These are phyloP conservation scores for Pseudomyrmex dendroicus DNA, from an alignment of 1,140 invertebrate species.

Conservation along the genomic window DNA sequence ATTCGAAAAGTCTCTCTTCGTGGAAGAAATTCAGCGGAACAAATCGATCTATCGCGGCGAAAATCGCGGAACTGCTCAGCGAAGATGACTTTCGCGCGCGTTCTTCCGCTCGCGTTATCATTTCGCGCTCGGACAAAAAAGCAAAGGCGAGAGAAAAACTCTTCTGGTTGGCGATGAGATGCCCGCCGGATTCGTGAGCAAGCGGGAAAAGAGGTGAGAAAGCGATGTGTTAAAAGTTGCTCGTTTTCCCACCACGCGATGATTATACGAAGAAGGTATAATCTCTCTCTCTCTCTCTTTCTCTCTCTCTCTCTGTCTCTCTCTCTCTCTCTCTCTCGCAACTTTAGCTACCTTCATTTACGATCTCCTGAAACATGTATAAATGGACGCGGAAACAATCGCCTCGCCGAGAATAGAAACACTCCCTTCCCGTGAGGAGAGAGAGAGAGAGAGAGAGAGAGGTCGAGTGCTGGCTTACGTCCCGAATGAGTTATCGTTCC, in stretches of 20 bases:
- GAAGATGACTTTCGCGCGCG: constrained; percentile 45
- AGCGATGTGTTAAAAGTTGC: constrained; percentile 42
- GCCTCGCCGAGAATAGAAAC: constrained; percentile 46
- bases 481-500: constrained; percentile 55
- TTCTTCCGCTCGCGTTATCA: constrained; percentile 30
- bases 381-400: constrained; percentile 30
- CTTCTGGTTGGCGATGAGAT: not conserved
- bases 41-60: constrained; percentile 40
- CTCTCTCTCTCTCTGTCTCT: no score
- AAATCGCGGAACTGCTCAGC: constrained; percentile 20
- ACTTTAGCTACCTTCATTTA: constrained; percentile 18
- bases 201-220: no score
- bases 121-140: constrained; percentile 19
- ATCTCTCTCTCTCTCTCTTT: no score
- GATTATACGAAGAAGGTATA: not conserved
- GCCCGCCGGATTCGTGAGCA: constrained; percentile 5
- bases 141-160: not conserved
- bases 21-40: constrained; percentile 27
- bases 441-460: not conserved
- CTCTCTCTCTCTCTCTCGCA: not conserved
- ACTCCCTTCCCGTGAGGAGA: not conserved
- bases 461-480: constrained; percentile 51
- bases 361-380: constrained; percentile 31
- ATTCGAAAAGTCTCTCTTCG: constrained; percentile 27
- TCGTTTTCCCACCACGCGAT: not conserved